phyloP scores from a whole-genome alignment of 2,797 vertebrate species.

The Pitangus sulphuratus region DNA sequence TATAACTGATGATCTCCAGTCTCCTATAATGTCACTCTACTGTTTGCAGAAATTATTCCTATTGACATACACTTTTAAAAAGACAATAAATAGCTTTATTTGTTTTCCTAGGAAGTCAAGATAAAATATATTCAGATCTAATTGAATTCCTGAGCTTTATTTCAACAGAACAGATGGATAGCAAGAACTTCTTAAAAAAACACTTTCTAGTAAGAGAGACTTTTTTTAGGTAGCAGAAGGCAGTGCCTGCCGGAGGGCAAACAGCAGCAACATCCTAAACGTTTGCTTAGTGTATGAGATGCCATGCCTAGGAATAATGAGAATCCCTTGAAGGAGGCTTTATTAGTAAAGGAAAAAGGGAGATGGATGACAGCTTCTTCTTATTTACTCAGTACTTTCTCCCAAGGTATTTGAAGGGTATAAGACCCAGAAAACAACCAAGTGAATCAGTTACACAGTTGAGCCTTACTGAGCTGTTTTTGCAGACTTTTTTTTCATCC shows the following conservation, averaged over 20 bases:
- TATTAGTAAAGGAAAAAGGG: background rate
- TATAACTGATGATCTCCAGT: background rate
- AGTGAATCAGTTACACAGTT: background rate
- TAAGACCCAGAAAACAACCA: background rate
- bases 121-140: background rate
- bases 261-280: background rate
- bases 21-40: background rate
- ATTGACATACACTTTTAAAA: background rate
- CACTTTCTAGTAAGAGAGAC: background rate
- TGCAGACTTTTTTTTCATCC: background rate
- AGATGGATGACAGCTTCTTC: background rate
- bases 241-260: background rate
- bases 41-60: background rate
- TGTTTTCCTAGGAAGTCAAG: background rate
- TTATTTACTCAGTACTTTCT: background rate
- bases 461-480: background rate
- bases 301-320: background rate
- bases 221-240: background rate
- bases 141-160: background rate
- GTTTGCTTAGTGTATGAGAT: background rate
- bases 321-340: background rate
- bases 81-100: background rate
- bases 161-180: background rate
- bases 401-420: background rate
- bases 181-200: background rate